Conservation (phyloP, 1,140 invertebrate species). For the Neodiprion fabricii region DNA sequence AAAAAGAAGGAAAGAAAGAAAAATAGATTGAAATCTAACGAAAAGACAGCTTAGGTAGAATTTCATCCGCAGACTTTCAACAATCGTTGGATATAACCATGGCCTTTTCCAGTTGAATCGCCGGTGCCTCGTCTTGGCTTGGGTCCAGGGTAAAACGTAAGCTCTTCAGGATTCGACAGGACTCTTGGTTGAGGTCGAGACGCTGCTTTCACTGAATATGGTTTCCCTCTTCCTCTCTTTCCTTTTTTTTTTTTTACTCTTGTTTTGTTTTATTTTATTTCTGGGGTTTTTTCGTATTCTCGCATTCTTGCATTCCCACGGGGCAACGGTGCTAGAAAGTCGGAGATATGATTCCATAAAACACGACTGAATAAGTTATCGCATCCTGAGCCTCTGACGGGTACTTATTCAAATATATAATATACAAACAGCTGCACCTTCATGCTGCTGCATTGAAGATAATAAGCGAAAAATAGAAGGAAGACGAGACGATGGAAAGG, state of each 20-base stretch:
- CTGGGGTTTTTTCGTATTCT: not conserved
- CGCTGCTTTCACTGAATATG: too few relatives aligned
- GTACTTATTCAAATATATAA: too few relatives aligned
- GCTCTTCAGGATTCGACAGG: not conserved
- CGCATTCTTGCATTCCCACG: not conserved
- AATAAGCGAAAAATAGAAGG: too few relatives aligned
- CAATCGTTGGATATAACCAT: not conserved
- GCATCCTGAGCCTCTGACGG: too few relatives aligned
- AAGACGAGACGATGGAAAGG: too few relatives aligned
- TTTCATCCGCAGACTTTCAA: not conserved
- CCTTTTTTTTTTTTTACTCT: not conserved
- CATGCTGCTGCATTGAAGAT: too few relatives aligned
- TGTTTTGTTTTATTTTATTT: not conserved
- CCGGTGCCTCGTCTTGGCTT: not conserved
- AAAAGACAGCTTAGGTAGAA: not conserved
- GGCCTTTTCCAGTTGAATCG: not conserved
- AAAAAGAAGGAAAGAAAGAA: not conserved
- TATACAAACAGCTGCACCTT: too few relatives aligned
- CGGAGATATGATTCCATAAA: not conserved
- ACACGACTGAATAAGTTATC: not conserved
- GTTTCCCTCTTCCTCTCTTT: too few relatives aligned
- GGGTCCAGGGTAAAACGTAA: conserved; percentile 4
- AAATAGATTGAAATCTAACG: not conserved
- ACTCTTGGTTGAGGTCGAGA: not conserved
- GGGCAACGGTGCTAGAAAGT: not conserved